phyloP scores from a whole-genome alignment of 2,888 invertebrate species.

The Tineola bisselliella region DNA sequence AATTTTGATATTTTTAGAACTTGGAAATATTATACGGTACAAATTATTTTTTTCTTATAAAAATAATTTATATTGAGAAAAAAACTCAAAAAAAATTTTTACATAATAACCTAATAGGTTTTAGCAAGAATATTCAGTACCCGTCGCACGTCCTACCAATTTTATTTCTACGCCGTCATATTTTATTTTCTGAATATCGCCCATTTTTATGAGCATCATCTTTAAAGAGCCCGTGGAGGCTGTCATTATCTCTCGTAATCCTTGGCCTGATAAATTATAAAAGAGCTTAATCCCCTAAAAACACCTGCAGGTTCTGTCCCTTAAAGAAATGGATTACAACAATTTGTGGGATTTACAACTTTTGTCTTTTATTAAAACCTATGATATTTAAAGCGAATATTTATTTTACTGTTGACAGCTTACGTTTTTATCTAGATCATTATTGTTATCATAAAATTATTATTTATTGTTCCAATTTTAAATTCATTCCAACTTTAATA shows the following conservation, averaged over 20 bases:
- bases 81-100: not conserved
- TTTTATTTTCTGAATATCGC: not conserved
- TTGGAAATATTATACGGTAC: no score
- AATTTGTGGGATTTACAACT: not conserved
- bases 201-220: conserved; percentile 6
- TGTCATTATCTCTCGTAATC: conserved; percentile 4
- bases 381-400: not conserved
- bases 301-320: conserved; percentile 1
- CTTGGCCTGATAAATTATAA: conserved; percentile 11
- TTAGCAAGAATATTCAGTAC: not conserved
- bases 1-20: no score
- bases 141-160: not conserved
- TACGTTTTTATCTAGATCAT: not conserved
- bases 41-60: no score
- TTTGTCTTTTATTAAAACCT: not conserved
- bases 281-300: not conserved
- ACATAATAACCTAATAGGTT: not conserved
- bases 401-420: not conserved
- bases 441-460: no score
- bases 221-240: not conserved
- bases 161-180: not conserved
- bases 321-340: not conserved
- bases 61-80: no score
- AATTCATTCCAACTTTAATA: no score
- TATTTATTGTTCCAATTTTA: no score